Evolutionary conservation across 2,888 invertebrate genomes (phyloP).

Genomic region (Plagiodera versicolora): DNA sequence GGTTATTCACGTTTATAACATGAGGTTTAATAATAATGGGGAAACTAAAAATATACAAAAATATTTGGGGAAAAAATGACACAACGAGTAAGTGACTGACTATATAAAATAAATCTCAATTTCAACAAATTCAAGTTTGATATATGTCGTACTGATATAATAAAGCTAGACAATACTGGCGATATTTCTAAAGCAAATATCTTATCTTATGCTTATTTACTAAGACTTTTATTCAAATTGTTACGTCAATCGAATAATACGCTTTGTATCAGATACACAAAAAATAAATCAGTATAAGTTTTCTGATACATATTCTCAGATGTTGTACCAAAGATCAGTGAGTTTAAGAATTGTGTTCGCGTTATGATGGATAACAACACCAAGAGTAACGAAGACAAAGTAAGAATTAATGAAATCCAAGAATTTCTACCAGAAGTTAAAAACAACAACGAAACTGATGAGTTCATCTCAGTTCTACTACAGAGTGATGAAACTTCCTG

Average conservation of each 20-base stretch:
- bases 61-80: background rate
- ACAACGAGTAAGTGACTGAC: too few species aligned
- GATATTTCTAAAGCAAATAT: constrained; percentile 13
- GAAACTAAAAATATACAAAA: background rate
- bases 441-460: constrained; percentile 13
- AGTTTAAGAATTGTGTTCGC: background rate
- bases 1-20: too few species aligned
- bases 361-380: background rate
- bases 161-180: constrained; percentile 11
- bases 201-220: constrained; percentile 16
- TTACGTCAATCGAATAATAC: background rate
- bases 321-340: background rate
- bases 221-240: background rate
- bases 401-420: background rate
- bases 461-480: constrained; percentile 18
- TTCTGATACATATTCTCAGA: background rate
- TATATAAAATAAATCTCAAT: constrained; percentile 34
- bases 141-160: constrained; percentile 3
- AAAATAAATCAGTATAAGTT: background rate
- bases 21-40: too few species aligned
- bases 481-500: constrained; percentile 66
- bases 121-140: constrained; percentile 9
- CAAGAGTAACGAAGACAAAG: background rate
- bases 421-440: constrained; percentile 15
- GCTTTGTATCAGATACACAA: background rate